These are phyloP conservation scores for crab-eating macaque (Macaca fascicularis) DNA, from an alignment of 2,113 vertebrate genomes.

Conservation along the genomic window DNA sequence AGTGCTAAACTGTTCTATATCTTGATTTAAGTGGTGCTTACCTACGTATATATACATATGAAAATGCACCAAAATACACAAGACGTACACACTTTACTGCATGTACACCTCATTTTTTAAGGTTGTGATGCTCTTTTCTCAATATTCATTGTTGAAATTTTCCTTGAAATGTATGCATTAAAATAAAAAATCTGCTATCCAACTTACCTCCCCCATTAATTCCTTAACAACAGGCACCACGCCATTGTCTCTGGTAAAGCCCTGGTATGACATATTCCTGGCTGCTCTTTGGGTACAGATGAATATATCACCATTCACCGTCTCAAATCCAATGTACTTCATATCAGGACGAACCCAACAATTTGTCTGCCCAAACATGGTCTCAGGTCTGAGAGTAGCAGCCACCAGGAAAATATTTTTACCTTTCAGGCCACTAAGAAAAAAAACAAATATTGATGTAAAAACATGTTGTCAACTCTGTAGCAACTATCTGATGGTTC, in stretches of 20 bases:
- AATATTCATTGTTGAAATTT: neutral
- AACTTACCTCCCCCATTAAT: slow-evolving; percentile 94
- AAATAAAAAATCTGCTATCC: neutral
- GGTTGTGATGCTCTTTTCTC: neutral
- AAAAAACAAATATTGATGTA: neutral
- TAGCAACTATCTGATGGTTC: neutral
- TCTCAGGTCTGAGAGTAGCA: slow-evolving; percentile 96
- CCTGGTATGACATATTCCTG: slow-evolving; percentile 97
- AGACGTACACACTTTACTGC: neutral
- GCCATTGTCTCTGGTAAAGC: slow-evolving; percentile 93
- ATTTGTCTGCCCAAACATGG: slow-evolving; percentile 99
- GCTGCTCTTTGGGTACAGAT: slow-evolving; percentile 93
- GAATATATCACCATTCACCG: slow-evolving; percentile 89
- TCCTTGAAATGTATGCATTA: neutral
- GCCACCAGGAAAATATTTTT: slow-evolving; percentile 95
- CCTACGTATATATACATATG: neutral
- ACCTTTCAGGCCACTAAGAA: slow-evolving; percentile 90
- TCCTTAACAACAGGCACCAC: slow-evolving; percentile 93
- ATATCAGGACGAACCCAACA: slow-evolving; percentile 97
- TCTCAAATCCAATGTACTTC: slow-evolving; percentile 96
- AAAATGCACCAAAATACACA: slow-evolving; percentile 30
- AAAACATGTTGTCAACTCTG: neutral
- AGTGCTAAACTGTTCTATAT: neutral
- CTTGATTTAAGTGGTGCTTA: neutral
- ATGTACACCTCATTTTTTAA: neutral